Evolutionary conservation across 2,888 invertebrate species (phyloP).

Genomic region (Diploptera punctata): DNA sequence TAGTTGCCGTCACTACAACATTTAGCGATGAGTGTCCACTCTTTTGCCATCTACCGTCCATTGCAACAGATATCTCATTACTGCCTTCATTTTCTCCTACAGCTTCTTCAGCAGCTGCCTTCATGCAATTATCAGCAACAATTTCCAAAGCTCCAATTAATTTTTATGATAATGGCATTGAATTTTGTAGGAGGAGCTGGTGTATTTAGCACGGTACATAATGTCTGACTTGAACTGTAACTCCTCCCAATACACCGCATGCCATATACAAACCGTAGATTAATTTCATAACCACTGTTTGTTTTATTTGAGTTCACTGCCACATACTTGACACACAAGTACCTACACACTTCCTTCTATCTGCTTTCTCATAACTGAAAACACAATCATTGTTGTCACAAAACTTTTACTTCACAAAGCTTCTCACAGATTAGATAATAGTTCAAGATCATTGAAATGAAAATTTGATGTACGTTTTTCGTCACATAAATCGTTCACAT

Average conservation of each 20-base stretch:
- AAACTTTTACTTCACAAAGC: too few species aligned
- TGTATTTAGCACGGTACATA: neutral
- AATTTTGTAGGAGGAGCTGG: neutral
- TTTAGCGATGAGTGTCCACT: neutral
- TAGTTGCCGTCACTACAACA: conserved; percentile 11
- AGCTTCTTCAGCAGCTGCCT: neutral
- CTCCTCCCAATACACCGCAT: neutral
- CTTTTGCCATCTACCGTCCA: conserved; percentile 9
- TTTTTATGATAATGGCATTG: conserved; percentile 4
- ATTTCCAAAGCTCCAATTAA: neutral
- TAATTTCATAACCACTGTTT: neutral
- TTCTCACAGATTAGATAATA: neutral
- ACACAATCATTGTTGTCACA: conserved; percentile 5
- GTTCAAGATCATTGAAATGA: neutral
- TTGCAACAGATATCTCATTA: neutral
- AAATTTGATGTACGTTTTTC: neutral
- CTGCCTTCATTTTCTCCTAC: neutral
- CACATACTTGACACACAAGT: neutral
- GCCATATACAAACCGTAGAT: conserved; percentile 4
- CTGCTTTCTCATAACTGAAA: neutral
- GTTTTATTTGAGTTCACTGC: conserved; percentile 5
- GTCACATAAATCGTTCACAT: neutral
- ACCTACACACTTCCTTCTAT: neutral
- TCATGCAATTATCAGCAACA: neutral
- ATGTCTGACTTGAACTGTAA: conserved; percentile 4